Percentiles rank a stretch among this genome's conserved stretches.
Conservation (phyloP, 2,113 vertebrate species). For the Apaloderma vittatum region DNA sequence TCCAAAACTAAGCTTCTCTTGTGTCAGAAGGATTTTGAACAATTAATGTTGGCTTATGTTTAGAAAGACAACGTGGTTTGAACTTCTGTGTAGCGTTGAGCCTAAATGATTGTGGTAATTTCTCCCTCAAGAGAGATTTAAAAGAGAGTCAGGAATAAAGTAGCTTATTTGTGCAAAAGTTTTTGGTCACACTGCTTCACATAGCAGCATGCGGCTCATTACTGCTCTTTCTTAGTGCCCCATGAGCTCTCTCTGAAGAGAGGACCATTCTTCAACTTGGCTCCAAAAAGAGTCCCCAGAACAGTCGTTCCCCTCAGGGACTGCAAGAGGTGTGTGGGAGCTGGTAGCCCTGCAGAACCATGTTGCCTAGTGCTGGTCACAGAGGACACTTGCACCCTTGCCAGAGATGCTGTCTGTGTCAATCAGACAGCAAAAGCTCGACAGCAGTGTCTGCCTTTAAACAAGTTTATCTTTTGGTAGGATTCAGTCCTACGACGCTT, state of each 20-base stretch:
- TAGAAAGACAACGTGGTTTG: background rate
- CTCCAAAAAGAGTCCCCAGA: background rate
- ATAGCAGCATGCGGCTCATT: background rate
- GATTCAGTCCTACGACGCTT: background rate
- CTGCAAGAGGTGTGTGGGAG: background rate
- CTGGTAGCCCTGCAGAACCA: background rate
- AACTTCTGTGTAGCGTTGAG: background rate
- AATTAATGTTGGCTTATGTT: conserved; percentile 40
- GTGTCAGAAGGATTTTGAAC: conserved; percentile 15
- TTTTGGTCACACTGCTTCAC: background rate
- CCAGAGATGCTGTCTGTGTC: background rate
- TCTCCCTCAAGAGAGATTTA: background rate
- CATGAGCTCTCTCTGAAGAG: background rate
- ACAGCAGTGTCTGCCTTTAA: background rate
- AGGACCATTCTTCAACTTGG: background rate
- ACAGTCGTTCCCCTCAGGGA: background rate
- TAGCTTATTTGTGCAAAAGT: background rate
- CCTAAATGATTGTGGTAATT: conserved; percentile 21
- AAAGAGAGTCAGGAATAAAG: background rate
- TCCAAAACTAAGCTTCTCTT: conserved; percentile 15
- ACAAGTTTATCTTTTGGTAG: background rate
- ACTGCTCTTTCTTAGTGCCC: background rate
- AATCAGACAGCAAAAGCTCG: background rate
- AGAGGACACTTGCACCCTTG: background rate
- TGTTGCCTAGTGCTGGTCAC: background rate